Base-by-base conservation (phyloP, 1,140 invertebrate genomes). In the Drosophila albomicans region DNA sequence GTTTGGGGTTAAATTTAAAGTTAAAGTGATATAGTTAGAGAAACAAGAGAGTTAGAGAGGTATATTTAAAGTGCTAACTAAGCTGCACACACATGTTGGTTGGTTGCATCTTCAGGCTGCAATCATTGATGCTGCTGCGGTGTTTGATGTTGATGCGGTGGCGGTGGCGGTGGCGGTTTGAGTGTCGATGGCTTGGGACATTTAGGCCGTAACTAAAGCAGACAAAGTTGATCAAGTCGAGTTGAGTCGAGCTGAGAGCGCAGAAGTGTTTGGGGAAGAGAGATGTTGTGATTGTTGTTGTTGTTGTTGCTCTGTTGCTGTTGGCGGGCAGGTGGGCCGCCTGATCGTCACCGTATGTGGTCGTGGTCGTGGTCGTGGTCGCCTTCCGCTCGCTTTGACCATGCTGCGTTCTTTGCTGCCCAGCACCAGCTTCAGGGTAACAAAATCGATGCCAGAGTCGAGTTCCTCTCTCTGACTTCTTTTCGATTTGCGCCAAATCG, bases 321-420 rank as follows among this genome's bases (percentile, higher is more conserved):
- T n/a, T 6, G 52, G 15, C 13, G 35, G 28, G 10, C 52, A 61
- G 46, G 48, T 43, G 69, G 77, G 77, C 74, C 57, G 69, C 51
- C 51, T 52, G 56, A 45, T 69, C 78, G 51, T 69, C 78, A 78
- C 78, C 69, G 69, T 79, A 79, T 79, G 78, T 74, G 78, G 78
- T 79, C 78, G 58, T 7, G 16, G 11, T 11, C 13, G 15, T 41
- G 16, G 16, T 20, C 16, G 16, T 20, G 16, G 20, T 20, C 20
- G 30, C 30, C 30, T 32, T 7, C 7, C 5, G 5, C 30, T 28
- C 41, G 41, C 43, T 25, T 41, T 51, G 30, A 32, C 32, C 61
- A 64, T 52, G 45, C 54, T 68, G 65, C n/a, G 28, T 49, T 35
- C n/a, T 25, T 25, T 3, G 20, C 20, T 25, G 20, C 6, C 11